Evolutionary conservation across 2,888 invertebrate species (phyloP), one percentile per base, ranked within the genome.

Genomic region (Erannis defoliaria): DNA sequence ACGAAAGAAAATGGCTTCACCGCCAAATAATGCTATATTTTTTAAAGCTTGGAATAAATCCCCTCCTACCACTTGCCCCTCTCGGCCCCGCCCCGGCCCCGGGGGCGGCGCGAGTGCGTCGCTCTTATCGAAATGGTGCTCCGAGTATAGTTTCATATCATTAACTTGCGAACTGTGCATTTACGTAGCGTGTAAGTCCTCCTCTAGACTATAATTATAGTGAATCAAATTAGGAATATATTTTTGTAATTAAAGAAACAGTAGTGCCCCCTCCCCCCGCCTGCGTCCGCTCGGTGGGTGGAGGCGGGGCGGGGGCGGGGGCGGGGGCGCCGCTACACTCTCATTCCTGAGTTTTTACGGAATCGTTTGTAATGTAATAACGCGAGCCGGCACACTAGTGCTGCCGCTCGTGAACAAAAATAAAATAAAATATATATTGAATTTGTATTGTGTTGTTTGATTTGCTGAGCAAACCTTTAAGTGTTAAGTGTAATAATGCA

Each of bases 61-160:
- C 33, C n/a, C 1, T n/a, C 6, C n/a, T 5, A 2, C 42, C 1
- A n/a, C 4, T 6, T 4, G 0, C 18, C 9, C 12, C n/a, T n/a
- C 9, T n/a, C n/a, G 3, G 2, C 55, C 51, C 53, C 55, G 16
- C 60, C 43, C 61, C 53, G 55, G 58, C 40, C 26, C 48, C 23
- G 66, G 31, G 19, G 21, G 6, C 35, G 12, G 33, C 45, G 43
- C 38, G 51, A 2, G 46, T 16, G 42, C 19, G 38, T 10, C 10
- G 48, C 66, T 55, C 72, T 76, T 76, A 77, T 79, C 77, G 73
- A 82, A 82, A 86, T 90, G 90, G 90, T 90, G 90, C 90, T 90
- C 89, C 88, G 84, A 85, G 81, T 84, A 84, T 88, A 89, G 87
- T 85, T 85, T 90, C 90, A 90, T 90, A 90, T 90, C 90, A 90